These are phyloP conservation scores for Agapostemon virescens DNA, from an alignment of 2,888 invertebrate species.

Conservation along the genomic window DNA sequence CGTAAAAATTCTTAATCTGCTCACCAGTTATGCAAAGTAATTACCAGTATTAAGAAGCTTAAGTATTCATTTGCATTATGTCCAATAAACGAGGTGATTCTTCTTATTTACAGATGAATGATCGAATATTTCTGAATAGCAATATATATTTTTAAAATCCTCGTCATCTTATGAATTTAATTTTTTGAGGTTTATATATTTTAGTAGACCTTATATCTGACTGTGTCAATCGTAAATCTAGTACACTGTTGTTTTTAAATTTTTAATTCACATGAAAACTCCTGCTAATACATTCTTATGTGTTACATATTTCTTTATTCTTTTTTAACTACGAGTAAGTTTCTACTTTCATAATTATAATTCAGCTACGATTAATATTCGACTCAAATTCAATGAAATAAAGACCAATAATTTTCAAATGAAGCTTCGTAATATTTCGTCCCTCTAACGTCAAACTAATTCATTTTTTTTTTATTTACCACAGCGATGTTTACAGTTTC, in stretches of 20 bases:
- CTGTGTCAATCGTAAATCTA: neutral
- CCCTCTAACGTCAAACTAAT: too few relatives aligned
- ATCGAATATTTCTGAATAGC: neutral
- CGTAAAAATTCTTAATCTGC: neutral
- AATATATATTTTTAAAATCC: neutral
- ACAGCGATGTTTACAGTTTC: too few relatives aligned
- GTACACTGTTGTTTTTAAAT: neutral
- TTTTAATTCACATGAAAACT: neutral
- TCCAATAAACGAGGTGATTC: neutral
- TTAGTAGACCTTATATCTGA: too few relatives aligned
- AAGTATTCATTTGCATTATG: neutral
- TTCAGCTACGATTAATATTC: too few relatives aligned
- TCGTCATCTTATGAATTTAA: neutral
- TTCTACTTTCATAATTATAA: too few relatives aligned
- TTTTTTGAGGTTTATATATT: too few relatives aligned
- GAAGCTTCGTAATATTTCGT: neutral
- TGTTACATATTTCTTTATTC: neutral
- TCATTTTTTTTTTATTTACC: too few relatives aligned
- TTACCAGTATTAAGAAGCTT: neutral
- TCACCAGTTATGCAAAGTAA: slow-evolving; percentile 2
- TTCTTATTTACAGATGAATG: neutral
- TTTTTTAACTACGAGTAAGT: too few relatives aligned
- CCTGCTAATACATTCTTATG: neutral
- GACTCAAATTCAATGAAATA: neutral
- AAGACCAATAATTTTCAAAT: neutral